Conservation (phyloP, 2,888 invertebrate genomes). For the Drosophila acutilabella region DNA sequence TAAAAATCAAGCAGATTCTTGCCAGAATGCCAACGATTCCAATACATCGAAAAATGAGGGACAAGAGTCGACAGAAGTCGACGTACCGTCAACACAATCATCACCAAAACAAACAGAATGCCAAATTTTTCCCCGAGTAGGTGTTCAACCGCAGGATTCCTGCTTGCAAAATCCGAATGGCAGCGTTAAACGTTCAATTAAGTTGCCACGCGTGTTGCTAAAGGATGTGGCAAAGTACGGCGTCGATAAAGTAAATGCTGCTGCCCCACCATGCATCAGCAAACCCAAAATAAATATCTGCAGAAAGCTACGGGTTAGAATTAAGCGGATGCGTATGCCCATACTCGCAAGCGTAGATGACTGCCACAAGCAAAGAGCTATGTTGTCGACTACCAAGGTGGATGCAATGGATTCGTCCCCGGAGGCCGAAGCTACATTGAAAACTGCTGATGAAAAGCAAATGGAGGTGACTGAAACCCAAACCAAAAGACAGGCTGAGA, state of each 20-base stretch:
- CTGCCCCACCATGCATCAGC: slow-evolving; percentile 46
- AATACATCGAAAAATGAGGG: slow-evolving; percentile 54
- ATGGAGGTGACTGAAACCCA: background rate
- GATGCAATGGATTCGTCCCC: background rate
- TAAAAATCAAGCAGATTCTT: slow-evolving; percentile 74
- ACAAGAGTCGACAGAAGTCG: background rate
- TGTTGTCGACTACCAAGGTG: background rate
- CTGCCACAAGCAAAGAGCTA: slow-evolving; percentile 15
- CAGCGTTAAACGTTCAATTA: slow-evolving; percentile 63
- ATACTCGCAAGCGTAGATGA: slow-evolving; percentile 14
- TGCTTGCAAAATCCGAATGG: slow-evolving; percentile 10
- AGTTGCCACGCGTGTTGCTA: background rate
- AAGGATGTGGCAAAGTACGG: slow-evolving; percentile 1
- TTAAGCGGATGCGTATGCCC: slow-evolving; percentile 63
- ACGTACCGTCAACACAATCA: slow-evolving; percentile 44
- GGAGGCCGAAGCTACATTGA: background rate
- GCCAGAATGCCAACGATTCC: slow-evolving; percentile 55
- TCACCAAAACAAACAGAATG: slow-evolving; percentile 49
- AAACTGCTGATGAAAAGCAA: background rate
- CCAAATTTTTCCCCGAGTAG: slow-evolving; percentile 54
- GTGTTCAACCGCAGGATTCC: background rate
- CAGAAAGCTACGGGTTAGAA: slow-evolving; percentile 59
- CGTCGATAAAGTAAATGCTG: slow-evolving; percentile 1
- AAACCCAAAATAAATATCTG: slow-evolving; percentile 1
- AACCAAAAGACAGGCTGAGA: background rate